A percentile compares a stretch with the other conserved stretches of the same genome.
Evolutionary conservation across 2,113 vertebrate genomes (phyloP).

Genomic region (Equus quagga): DNA sequence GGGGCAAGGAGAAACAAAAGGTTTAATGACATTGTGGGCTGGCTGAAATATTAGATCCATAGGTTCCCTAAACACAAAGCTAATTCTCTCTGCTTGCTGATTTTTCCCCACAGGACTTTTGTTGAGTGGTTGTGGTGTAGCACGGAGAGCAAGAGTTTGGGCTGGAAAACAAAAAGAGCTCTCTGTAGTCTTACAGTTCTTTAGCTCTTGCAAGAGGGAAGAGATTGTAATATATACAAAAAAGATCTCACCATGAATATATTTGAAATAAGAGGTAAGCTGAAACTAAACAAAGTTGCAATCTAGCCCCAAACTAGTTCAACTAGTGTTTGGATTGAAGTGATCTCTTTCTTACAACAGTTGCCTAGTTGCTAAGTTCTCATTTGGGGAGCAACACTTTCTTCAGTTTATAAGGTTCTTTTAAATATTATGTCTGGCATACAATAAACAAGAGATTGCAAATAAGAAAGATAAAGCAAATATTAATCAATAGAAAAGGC

Average conservation of each 20-base stretch:
- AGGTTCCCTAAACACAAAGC: neutral
- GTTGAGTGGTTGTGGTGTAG: neutral
- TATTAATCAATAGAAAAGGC: neutral
- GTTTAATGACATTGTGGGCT: neutral
- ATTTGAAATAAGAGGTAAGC: neutral
- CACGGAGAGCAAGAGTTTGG: neutral
- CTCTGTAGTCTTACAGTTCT: neutral
- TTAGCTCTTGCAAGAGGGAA: neutral
- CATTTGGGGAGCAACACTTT: neutral
- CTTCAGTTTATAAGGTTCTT: neutral
- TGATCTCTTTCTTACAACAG: neutral
- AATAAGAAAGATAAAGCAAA: neutral
- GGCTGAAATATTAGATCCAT: neutral
- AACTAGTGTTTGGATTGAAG: neutral
- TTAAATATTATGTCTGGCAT: neutral
- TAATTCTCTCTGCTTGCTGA: constrained; percentile 8
- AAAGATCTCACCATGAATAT: neutral
- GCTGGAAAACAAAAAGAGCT: neutral
- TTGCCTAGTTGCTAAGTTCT: neutral
- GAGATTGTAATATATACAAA: neutral
- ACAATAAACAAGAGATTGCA: neutral
- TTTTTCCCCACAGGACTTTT: neutral
- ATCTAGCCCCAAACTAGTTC: neutral
- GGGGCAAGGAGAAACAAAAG: neutral
- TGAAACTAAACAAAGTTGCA: neutral